A percentile compares a stretch with the other conserved stretches of the same genome.
phyloP scores from a whole-genome alignment of 2,888 invertebrate species.

The Synergus itoensis region DNA sequence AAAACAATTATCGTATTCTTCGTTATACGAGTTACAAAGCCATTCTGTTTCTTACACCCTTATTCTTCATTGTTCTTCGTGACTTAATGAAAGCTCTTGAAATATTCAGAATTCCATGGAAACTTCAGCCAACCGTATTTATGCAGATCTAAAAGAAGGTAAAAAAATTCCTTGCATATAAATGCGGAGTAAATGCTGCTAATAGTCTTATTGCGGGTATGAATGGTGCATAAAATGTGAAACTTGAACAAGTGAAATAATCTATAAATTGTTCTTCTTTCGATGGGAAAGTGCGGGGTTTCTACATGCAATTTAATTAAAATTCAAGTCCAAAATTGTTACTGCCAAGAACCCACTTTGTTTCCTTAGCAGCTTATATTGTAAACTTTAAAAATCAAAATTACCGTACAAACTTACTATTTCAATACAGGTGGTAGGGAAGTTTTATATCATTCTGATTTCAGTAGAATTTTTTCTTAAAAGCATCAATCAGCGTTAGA shows the following conservation, averaged over 20 bases:
- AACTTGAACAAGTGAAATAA: neutral
- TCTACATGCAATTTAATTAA: neutral
- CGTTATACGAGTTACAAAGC: slow-evolving; percentile 1
- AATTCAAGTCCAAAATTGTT: neutral
- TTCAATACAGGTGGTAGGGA: neutral
- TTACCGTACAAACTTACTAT: neutral
- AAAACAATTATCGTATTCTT: neutral
- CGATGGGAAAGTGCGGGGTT: neutral
- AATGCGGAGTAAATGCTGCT: slow-evolving; percentile 24
- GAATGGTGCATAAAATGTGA: slow-evolving; percentile 30
- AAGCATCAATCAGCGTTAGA: slow-evolving; percentile 44
- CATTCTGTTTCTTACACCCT: neutral
- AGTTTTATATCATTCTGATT: slow-evolving; percentile 24
- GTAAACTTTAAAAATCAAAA: neutral
- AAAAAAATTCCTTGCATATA: slow-evolving; percentile 30
- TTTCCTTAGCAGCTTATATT: neutral
- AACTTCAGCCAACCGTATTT: slow-evolving; percentile 25
- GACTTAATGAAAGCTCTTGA: slow-evolving; percentile 26
- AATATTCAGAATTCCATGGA: slow-evolving; percentile 36
- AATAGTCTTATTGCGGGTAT: slow-evolving; percentile 14
- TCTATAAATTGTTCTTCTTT: slow-evolving; percentile 17
- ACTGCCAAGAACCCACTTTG: neutral
- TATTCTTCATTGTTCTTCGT: neutral
- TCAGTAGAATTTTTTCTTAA: slow-evolving; percentile 47
- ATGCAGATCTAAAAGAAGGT: slow-evolving; percentile 19